A percentile compares a stretch with the other conserved stretches of the same genome.
Conservation (phyloP, 2,888 invertebrate genomes). For the Spodoptera littoralis region DNA sequence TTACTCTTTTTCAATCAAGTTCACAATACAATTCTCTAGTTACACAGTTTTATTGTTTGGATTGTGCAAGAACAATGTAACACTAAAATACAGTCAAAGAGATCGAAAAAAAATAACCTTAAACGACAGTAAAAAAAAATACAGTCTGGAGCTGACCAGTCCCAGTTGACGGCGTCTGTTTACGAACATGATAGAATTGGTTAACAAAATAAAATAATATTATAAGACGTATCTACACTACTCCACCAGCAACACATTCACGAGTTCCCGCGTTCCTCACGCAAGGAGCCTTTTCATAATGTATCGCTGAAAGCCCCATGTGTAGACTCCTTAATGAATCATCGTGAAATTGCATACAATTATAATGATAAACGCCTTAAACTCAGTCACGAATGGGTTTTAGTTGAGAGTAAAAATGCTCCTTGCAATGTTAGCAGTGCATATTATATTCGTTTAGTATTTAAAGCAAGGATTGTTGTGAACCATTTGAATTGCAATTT, state of each 20-base stretch:
- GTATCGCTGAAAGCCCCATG: conserved; percentile 82
- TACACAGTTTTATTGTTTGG: too few species aligned
- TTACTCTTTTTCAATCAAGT: too few species aligned
- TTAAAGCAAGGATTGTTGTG: neutral
- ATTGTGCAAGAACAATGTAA: too few species aligned
- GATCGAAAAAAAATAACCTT: too few species aligned
- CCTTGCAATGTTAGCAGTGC: conserved; percentile 9
- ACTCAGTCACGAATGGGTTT: conserved; percentile 56
- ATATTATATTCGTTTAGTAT: conserved; percentile 5
- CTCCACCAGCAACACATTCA: conserved; percentile 60
- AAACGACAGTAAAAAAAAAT: too few species aligned
- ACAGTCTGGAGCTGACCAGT: too few species aligned
- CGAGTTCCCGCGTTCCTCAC: conserved; percentile 79
- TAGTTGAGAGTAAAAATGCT: conserved; percentile 24
- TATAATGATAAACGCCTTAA: conserved; percentile 64
- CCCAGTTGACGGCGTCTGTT: too few species aligned
- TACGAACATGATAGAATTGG: too few species aligned
- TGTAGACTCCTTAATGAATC: conserved; percentile 81
- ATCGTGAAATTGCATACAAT: conserved; percentile 76
- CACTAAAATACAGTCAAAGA: too few species aligned
- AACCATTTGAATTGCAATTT: too few species aligned
- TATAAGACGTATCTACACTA: conserved; percentile 60
- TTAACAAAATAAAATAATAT: neutral
- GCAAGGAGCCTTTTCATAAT: conserved; percentile 80
- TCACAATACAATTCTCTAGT: too few species aligned